A percentile compares a stretch with the other conserved stretches of the same genome.
Evolutionary conservation across 2,797 vertebrate species (phyloP).

Genomic region (Emydoidea blandingii): DNA sequence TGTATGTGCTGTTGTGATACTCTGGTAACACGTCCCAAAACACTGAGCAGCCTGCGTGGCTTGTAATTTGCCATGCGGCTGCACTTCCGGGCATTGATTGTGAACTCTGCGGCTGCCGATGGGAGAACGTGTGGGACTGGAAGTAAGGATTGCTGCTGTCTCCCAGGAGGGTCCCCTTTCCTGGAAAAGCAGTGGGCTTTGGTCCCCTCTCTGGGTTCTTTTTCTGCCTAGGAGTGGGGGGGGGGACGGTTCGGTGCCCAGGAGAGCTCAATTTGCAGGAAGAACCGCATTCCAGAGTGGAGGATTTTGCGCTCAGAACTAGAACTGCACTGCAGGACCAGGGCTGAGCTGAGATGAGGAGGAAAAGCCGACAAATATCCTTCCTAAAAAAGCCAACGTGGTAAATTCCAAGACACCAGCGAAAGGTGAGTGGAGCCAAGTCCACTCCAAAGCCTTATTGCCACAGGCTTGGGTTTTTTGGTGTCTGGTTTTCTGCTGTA

Average conservation of each 20-base stretch:
- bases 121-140: not conserved
- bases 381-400: not conserved
- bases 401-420: not conserved
- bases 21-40: not conserved
- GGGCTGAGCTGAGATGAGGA: not conserved
- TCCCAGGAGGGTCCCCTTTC: not conserved
- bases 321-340: not conserved
- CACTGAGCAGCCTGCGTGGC: not conserved
- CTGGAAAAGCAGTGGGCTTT: not conserved
- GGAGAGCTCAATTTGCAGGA: not conserved
- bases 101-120: not conserved
- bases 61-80: not conserved
- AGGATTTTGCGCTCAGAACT: not conserved
- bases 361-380: not conserved
- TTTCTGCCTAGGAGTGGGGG: not conserved
- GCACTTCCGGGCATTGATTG: not conserved
- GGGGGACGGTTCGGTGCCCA: accelerated
- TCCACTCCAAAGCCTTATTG: not conserved
- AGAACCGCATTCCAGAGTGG: not conserved
- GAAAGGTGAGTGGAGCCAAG: not conserved
- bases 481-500: not conserved
- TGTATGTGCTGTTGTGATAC: not conserved
- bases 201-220: not conserved
- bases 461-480: not conserved
- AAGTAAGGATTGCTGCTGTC: not conserved